Evolutionary conservation across 2,113 vertebrate genomes (phyloP), one percentile per base, ranked within the genome.

Genomic region (Psammodynastes pulverulentus): DNA sequence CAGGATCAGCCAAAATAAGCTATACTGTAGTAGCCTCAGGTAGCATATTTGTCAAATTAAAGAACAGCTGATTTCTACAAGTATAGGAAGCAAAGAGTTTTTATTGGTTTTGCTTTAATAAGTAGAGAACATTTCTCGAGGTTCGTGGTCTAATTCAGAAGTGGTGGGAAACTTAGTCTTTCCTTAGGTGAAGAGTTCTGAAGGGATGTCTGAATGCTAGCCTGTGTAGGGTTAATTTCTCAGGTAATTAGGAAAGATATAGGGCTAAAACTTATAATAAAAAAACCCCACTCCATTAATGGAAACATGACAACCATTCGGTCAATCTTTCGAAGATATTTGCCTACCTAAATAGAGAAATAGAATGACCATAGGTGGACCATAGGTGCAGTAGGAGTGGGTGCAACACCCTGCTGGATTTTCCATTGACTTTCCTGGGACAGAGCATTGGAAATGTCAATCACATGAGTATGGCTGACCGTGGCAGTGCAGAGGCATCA

Each of bases 11-110:
- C 34, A 79, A 79, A 79, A 79, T 79, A 79, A 79, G 7, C 34
- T 79, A 79, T 94, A 87, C 94, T 89, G 91, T 93, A 86, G 95
- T 96, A 84, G n/a, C 96, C 95, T 96, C 94, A 92, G 95, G 92
- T 23, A 96, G 95, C 3, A n/a, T 43, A 92, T 84, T 94, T 79
- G 5, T 3, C n/a, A 53, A 96, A 91, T 56, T 92, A 95, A 91
- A 92, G 92, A 56, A 93, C 15, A 88, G 92, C 48, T 92, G 93
- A 88, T 93, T 93, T 94, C 90, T 90, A 62, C 90, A 90, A 93
- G 72, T 23, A 56, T 85, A 62, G 92, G 5, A 88, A 45, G 85
- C 21, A 88, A 90, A 85, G 21, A 87, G 45, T 58, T n/a, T 92
- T 87, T 85, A 89, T 92, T 89, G 1, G 29, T 62, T 88, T 29